Conservation (phyloP, 1,140 invertebrate genomes). For the Melanaphis sacchari region DNA sequence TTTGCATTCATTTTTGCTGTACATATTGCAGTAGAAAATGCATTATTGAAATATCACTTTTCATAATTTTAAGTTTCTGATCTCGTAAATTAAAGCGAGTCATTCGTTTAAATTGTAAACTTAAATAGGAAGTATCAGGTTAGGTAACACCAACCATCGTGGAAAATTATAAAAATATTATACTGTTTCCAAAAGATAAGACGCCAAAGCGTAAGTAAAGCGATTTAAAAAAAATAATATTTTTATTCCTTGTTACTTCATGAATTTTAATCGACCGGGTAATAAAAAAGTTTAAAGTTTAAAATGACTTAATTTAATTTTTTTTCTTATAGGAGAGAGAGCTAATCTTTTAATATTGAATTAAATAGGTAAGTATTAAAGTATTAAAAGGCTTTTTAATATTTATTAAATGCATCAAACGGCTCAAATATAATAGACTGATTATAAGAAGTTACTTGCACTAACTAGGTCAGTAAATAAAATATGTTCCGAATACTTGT, state of each 20-base stretch:
- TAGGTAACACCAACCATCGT: neutral
- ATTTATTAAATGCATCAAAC: neutral
- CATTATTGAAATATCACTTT: too few species aligned
- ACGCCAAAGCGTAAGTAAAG: neutral
- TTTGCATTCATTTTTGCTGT: too few species aligned
- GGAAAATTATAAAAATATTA: neutral
- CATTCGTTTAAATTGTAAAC: neutral
- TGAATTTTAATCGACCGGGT: neutral
- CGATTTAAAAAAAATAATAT: neutral
- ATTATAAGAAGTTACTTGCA: neutral
- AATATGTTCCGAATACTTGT: neutral
- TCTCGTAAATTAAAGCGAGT: too few species aligned
- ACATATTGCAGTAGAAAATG: too few species aligned
- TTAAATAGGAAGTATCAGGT: neutral
- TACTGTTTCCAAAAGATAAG: neutral
- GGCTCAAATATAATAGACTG: neutral
- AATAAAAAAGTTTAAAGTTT: neutral
- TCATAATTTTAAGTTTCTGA: too few species aligned
- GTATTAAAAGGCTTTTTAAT: neutral
- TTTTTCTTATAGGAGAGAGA: neutral
- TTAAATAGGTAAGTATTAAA: neutral
- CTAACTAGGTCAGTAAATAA: neutral
- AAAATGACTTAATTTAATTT: neutral
- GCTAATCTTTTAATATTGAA: neutral
- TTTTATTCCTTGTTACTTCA: neutral